Evolutionary conservation across 2,888 invertebrate genomes (phyloP).

Genomic region (Amblyjoppa fuscipennis): DNA sequence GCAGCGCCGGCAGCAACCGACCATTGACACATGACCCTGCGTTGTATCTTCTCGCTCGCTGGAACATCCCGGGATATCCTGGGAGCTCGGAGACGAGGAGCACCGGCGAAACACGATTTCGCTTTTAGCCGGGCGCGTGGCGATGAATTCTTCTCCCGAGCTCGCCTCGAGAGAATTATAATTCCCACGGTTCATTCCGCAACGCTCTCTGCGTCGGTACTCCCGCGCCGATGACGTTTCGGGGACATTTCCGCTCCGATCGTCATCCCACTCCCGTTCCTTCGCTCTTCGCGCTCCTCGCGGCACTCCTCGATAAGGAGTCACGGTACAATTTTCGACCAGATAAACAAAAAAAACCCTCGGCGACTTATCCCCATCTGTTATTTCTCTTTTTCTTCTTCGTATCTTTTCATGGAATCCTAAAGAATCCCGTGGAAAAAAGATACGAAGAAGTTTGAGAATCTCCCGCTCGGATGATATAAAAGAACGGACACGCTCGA

Average conservation of each 20-base stretch:
- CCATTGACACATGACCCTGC: slow-evolving; percentile 66
- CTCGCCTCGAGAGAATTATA: slow-evolving; percentile 40
- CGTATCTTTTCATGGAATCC: not conserved
- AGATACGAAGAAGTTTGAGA: not conserved
- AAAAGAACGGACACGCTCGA: slow-evolving; percentile 31
- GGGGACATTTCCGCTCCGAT: slow-evolving; percentile 47
- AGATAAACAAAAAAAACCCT: not conserved
- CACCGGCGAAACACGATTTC: slow-evolving; percentile 71
- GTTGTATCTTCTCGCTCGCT: slow-evolving; percentile 48
- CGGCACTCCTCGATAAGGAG: not conserved
- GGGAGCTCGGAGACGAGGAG: slow-evolving; percentile 37
- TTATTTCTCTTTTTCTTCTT: not conserved
- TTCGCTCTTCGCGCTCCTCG: not conserved
- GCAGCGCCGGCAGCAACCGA: slow-evolving; percentile 19
- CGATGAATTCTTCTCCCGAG: slow-evolving; percentile 62
- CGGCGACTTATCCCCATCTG: not conserved
- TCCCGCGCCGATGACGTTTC: slow-evolving; percentile 47
- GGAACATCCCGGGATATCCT: slow-evolving; percentile 32
- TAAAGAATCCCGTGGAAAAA: not conserved
- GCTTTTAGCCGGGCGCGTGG: slow-evolving; percentile 73
- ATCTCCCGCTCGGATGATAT: slow-evolving; percentile 29
- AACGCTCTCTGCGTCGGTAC: slow-evolving; percentile 8
- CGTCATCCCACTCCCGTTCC: slow-evolving; percentile 3
- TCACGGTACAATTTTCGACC: not conserved
- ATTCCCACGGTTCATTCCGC: slow-evolving; percentile 66